phyloP scores from a whole-genome alignment of 2,888 invertebrate genomes.

The Andricus quercusramuli region DNA sequence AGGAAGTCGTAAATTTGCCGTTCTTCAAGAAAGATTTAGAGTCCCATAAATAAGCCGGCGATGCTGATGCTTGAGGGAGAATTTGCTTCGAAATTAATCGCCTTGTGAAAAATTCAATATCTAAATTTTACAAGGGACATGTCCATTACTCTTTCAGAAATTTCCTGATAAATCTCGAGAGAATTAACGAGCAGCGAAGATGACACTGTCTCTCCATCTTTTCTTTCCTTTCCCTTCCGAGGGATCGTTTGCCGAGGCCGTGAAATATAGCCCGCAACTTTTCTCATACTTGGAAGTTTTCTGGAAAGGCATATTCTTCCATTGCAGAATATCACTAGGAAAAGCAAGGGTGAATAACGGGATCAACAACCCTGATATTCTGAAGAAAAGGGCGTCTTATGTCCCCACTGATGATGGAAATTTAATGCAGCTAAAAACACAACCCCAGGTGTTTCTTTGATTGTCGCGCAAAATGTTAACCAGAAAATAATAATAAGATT shows the following conservation, averaged over 20 bases:
- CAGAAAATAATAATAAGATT: background rate
- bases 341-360: background rate
- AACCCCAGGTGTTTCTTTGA: background rate
- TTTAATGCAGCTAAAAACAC: background rate
- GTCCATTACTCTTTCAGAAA: constrained; percentile 70
- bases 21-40: constrained; percentile 3
- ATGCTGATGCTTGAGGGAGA: constrained; percentile 14
- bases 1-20: background rate
- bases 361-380: no score
- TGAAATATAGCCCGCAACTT: constrained; percentile 75
- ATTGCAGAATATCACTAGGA: constrained; percentile 16
- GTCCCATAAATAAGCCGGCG: constrained; percentile 1
- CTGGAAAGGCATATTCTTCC: constrained; percentile 51
- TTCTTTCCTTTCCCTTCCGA: constrained; percentile 57
- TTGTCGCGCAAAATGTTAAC: background rate
- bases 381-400: background rate
- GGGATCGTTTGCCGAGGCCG: constrained; percentile 56
- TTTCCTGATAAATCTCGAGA: constrained; percentile 72
- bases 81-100: constrained; percentile 52
- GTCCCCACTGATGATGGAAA: background rate
- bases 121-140: constrained; percentile 68
- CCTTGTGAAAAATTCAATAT: constrained; percentile 65
- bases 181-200: constrained; percentile 76
- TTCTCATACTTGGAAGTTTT: constrained; percentile 73
- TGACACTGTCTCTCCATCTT: constrained; percentile 70